Percentiles rank a stretch among this genome's conserved stretches.
These are phyloP conservation scores for Osmoderma eremita DNA, from an alignment of 2,888 invertebrate species.

Conservation along the genomic window DNA sequence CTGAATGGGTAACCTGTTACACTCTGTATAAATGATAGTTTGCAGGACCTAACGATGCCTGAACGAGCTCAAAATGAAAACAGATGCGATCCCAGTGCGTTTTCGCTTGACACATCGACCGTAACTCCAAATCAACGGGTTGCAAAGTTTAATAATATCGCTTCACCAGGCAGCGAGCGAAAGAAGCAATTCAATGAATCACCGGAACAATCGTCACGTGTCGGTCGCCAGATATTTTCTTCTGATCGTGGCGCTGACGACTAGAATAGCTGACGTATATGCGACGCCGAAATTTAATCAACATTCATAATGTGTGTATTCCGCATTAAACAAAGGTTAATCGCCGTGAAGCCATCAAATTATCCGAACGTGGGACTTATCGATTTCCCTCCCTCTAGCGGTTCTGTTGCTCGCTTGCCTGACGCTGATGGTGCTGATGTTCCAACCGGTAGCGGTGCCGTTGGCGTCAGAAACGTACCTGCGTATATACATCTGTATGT, in stretches of 20 bases:
- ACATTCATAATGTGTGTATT: constrained; percentile 36
- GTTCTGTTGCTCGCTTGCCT: background rate
- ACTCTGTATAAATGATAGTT: too few relatives aligned
- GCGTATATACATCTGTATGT: background rate
- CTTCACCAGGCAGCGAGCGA: background rate
- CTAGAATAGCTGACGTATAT: constrained; percentile 14
- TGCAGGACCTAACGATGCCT: too few relatives aligned
- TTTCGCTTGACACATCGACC: too few relatives aligned
- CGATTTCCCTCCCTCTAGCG: constrained; percentile 27
- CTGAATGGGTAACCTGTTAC: too few relatives aligned
- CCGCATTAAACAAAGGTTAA: constrained; percentile 35
- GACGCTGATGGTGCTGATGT: background rate
- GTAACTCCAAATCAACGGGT: too few relatives aligned
- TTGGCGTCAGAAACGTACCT: background rate
- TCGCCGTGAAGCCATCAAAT: constrained; percentile 38
- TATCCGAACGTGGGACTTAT: constrained; percentile 39
- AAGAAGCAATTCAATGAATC: background rate
- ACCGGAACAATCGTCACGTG: background rate
- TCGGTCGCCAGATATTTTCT: background rate
- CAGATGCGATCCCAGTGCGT: too few relatives aligned
- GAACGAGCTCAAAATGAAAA: too few relatives aligned
- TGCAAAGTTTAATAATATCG: background rate
- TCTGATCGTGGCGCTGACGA: constrained; percentile 1
- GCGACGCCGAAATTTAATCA: constrained; percentile 35
- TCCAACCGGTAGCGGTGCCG: background rate